These are phyloP conservation scores for Candidula unifasciata DNA, from an alignment of 2,888 invertebrate species.

Conservation along the genomic window DNA sequence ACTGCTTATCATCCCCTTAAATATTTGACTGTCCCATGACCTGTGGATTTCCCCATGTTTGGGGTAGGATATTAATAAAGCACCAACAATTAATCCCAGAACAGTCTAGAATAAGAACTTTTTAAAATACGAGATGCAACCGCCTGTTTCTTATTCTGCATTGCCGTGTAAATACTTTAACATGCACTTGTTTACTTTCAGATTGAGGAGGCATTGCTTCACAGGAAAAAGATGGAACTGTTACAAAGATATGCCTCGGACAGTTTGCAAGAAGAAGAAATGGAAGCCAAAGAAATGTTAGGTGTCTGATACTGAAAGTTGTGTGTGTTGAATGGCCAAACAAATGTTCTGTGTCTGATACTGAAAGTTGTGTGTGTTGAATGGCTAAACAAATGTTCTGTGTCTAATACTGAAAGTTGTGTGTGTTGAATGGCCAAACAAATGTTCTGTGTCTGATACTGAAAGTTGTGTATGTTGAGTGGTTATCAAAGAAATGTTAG, in stretches of 20 bases:
- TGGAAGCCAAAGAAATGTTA: conserved; percentile 77
- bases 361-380: no score
- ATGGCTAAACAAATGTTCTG: conserved; percentile 77
- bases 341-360: background rate
- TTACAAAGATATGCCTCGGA: conserved; percentile 86
- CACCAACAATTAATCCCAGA: no score
- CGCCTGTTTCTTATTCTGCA: no score
- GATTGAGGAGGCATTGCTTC: conserved; percentile 92
- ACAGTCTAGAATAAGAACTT: no score
- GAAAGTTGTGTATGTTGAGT: no score
- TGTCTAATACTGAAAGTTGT: conserved; percentile 60
- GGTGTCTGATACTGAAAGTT: conserved; percentile 68
- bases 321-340: background rate
- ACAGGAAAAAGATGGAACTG: conserved; percentile 93
- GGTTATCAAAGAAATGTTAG: no score
- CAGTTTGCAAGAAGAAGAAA: conserved; percentile 75
- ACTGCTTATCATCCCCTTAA: no score
- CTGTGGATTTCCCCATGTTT: no score
- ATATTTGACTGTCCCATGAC: no score
- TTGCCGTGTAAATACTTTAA: no score
- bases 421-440: background rate
- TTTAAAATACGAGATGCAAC: no score
- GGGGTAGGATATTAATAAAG: no score
- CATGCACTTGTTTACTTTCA: conserved; percentile 58
- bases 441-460: background rate